Conservation (phyloP, 2,797 vertebrate species). For the Falco concolor region DNA sequence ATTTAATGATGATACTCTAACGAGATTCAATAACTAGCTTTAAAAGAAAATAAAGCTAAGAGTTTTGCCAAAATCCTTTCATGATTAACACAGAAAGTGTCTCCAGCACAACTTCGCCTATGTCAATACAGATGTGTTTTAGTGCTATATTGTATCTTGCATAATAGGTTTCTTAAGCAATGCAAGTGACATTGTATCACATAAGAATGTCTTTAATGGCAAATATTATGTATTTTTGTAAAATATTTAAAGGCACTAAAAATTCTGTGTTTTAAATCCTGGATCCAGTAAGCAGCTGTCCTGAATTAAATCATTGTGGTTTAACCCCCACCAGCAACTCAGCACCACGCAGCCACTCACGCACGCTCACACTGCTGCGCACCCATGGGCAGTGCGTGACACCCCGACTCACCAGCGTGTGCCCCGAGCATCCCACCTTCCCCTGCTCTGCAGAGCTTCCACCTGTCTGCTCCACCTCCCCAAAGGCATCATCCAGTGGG, state of each 20-base stretch:
- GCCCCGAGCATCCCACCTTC: background rate
- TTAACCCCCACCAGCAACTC: too few species aligned
- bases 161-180: background rate
- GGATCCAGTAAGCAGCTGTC: background rate
- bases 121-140: background rate
- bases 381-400: background rate
- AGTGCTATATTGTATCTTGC: background rate
- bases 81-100: background rate
- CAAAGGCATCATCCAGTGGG: background rate
- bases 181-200: background rate
- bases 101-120: background rate
- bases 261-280: background rate
- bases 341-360: too few species aligned
- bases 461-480: background rate
- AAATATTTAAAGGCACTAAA: slow-evolving; percentile 24
- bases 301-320: background rate
- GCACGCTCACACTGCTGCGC: background rate
- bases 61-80: background rate
- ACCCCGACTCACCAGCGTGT: fast-evolving
- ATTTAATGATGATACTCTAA: background rate
- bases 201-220: background rate
- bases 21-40: background rate
- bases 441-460: background rate
- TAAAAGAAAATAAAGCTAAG: background rate
- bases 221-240: background rate